Base-by-base conservation (phyloP, 2,797 vertebrate species). In the Acrossocheilus fasciatus region DNA sequence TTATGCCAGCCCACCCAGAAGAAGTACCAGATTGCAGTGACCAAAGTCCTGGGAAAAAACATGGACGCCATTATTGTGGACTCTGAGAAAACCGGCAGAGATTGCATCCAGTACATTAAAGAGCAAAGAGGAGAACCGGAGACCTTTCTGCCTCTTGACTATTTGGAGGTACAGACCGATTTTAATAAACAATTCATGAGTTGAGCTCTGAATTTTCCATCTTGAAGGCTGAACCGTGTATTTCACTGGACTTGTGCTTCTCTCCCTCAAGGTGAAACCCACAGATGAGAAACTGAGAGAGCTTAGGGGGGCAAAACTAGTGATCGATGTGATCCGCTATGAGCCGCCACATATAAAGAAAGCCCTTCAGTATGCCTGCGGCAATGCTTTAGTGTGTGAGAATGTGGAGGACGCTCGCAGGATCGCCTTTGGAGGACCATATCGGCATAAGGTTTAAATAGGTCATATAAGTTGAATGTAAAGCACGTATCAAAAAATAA, bases 61-160 rank as follows among this genome's bases (percentile, higher is more conserved):
- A 98, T 99, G 98, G 98, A 99, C 0, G 97, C 98, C 91, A 99
- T 99, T 93, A 99, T 99, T 30, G 98, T 99, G 84, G 98, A 99
- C 91, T 98, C 98, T 0, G 98, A 99, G 92, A 99, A 99, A 89
- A 99, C 98, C 0, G 98, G 98, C 64, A 94, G 98, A 85, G 97
- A 99, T 86, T 98, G 98, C 62, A 98, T 98, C 92, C 98, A 98
- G 90, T 98, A 98, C 92, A 98, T 98, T 90, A 98, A 98, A 92
- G 97, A 98, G 92, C 98, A 98, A 92, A 95, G 98, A 89, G 97
- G 97, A 54, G 98, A 99, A 86, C 98, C 98, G 0, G 98, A 99
- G 90, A 99, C 97, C 41, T 99, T 98, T 92, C 95, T 98, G 66
- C 98, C 98, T 72, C 97, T 98, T 2, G 98, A 98, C 86, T 99